phyloP scores from a whole-genome alignment of 2,113 vertebrate species.

The Eclectus roratus region DNA sequence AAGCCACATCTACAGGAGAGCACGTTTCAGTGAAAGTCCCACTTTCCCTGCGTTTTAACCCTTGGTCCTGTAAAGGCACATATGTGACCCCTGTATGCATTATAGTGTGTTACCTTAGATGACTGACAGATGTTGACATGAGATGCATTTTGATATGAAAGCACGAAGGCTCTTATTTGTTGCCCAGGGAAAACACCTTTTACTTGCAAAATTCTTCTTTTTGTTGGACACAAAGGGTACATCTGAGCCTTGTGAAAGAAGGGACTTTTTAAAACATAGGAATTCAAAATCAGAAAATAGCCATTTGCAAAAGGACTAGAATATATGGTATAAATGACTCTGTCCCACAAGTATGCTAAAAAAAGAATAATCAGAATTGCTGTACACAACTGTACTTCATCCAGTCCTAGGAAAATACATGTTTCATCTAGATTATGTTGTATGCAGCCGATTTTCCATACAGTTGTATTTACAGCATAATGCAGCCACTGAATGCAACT shows the following conservation, averaged over 20 bases:
- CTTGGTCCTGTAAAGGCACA: background rate
- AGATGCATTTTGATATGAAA: background rate
- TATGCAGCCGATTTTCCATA: constrained; percentile 3
- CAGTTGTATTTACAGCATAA: background rate
- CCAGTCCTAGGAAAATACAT: background rate
- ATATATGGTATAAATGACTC: background rate
- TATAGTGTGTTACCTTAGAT: background rate
- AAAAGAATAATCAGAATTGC: background rate
- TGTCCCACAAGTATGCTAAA: background rate
- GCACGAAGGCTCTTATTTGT: background rate
- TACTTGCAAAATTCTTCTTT: background rate
- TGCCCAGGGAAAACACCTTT: background rate
- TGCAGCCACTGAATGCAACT: background rate
- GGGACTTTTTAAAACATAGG: background rate
- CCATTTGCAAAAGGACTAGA: background rate
- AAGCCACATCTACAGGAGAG: background rate
- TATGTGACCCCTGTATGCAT: background rate
- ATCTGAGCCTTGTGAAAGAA: background rate
- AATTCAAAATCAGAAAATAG: background rate
- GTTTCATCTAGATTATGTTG: background rate
- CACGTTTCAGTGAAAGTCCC: background rate
- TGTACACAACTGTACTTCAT: background rate
- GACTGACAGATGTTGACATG: background rate
- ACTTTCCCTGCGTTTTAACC: background rate
- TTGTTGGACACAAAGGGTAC: background rate